Evolutionary conservation across 30 jellyfish, hydroid and myxozoan genomes (phyloP), one percentile per base, ranked within the genome.

Genomic region (Aurelia coerulea): DNA sequence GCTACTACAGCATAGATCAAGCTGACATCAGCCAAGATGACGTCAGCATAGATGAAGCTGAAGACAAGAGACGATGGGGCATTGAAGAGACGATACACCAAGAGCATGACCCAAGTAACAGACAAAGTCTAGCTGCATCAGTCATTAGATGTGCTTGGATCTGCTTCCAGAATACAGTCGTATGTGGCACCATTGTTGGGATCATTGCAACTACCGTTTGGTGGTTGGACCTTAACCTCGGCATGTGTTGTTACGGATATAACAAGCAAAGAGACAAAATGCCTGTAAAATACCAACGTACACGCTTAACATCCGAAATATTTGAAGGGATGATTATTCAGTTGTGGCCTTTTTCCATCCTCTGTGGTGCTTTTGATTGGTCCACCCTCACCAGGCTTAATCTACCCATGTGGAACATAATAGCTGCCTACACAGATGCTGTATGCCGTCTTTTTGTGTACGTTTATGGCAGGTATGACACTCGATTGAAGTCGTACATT

Each of bases 191-290:
- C 13, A 8, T 77, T 5, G 70, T 31, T 3, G 87, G 87, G 17
- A 32, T 77, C 35, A 50, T 77, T 62, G 77, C 78, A 8, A 60
- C 77, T 4, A 13, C 35, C 15, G 13, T 77, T 1, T 77, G 87
- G 87, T 77, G 87, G 87, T 14, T 77, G 18, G 77, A 77, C 15
- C 77, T 77, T 6, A 77, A 58, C 16, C 9, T 77, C 1, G 23
- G 78, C 29, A 13, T 76, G 37, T 77, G 65, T 76, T 77, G 87
- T 14, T 49, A 33, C 19, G 68, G 56, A 46, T 46, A 46, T 14
- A 46, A 31, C 8, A 49, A 77, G 17, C 18, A 39, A 65, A 58
- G 87, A 76, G 67, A 35, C 11, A 52, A 60, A 16, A 62, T 77
- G 42, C 87, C 87, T 18, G 29, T 14, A 5, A 17, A 2, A 14